Percentiles rank a stretch among this genome's conserved stretches.
phyloP scores from a whole-genome alignment of 92 coral and sea anemone genomes.

The Porites divaricata region DNA sequence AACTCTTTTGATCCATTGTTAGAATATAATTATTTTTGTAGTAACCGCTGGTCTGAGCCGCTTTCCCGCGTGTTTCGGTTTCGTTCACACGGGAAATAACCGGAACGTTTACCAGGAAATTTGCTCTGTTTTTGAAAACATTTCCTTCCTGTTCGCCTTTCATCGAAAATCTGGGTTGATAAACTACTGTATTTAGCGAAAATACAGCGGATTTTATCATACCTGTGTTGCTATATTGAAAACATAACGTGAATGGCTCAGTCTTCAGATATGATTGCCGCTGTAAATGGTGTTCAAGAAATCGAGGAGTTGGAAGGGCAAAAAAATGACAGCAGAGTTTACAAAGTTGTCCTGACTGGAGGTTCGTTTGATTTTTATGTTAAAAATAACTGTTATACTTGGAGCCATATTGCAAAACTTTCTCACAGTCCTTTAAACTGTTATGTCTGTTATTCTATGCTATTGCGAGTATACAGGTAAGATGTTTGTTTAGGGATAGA shows the following conservation, averaged over 20 bases:
- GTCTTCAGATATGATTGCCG: neutral
- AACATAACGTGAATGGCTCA: neutral
- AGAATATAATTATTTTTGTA: neutral
- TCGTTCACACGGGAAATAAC: neutral
- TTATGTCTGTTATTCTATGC: too few relatives aligned
- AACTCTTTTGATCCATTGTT: too few relatives aligned
- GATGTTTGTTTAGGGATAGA: too few relatives aligned
- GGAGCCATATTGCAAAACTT: neutral
- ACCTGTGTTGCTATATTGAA: neutral
- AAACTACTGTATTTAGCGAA: neutral
- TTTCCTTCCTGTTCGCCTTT: neutral
- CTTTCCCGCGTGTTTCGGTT: conserved; percentile 29
- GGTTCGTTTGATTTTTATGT: conserved; percentile 60
- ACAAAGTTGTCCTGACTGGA: conserved; percentile 93
- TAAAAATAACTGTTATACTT: neutral
- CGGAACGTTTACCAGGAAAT: neutral
- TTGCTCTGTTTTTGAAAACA: neutral
- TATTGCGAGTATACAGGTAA: too few relatives aligned
- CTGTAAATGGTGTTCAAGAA: neutral
- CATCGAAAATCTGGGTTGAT: neutral
- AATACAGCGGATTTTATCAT: neutral
- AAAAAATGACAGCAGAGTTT: conserved; percentile 57
- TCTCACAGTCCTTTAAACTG: too few relatives aligned
- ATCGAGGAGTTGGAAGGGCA: neutral
- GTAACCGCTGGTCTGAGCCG: conserved; percentile 25